phyloP scores from a whole-genome alignment of 2,888 invertebrate species.

The Gnatocerus cornutus region DNA sequence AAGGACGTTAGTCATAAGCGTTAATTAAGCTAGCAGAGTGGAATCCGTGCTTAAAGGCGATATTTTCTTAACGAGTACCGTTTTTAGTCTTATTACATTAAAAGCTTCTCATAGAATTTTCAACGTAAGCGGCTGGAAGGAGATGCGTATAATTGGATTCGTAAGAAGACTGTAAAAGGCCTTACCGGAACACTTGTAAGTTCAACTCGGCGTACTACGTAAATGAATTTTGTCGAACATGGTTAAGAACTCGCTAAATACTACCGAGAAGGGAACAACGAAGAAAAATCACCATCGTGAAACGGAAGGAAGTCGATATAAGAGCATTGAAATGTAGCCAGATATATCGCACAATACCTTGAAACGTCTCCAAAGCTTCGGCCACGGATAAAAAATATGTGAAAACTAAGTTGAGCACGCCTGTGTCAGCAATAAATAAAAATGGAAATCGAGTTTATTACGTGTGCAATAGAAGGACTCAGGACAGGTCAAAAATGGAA shows the following conservation, averaged over 20 bases:
- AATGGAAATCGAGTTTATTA: too few relatives aligned
- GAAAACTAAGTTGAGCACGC: too few relatives aligned
- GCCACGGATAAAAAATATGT: background rate
- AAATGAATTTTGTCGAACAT: conserved; percentile 33
- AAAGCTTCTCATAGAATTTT: conserved; percentile 52
- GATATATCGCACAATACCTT: background rate
- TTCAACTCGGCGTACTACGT: conserved; percentile 26
- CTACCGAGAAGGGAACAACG: background rate
- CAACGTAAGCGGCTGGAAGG: conserved; percentile 42
- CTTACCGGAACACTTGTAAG: conserved; percentile 47
- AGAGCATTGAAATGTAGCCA: background rate
- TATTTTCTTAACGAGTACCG: conserved; percentile 43
- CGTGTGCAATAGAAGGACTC: too few relatives aligned
- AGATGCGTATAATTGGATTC: conserved; percentile 55
- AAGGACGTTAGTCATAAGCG: background rate
- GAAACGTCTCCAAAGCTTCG: background rate
- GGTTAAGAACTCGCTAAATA: conserved; percentile 31
- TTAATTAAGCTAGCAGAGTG: conserved; percentile 26
- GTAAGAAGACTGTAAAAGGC: conserved; percentile 44
- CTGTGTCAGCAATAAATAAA: too few relatives aligned
- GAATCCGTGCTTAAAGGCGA: conserved; percentile 45
- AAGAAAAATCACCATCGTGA: conserved; percentile 6
- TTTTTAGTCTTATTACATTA: conserved; percentile 51
- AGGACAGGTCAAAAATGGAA: too few relatives aligned
- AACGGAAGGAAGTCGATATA: conserved; percentile 9